Evolutionary conservation across 2,888 invertebrate genomes (phyloP), one percentile per base, ranked within the genome.

Genomic region (Polydrusus cervinus): DNA sequence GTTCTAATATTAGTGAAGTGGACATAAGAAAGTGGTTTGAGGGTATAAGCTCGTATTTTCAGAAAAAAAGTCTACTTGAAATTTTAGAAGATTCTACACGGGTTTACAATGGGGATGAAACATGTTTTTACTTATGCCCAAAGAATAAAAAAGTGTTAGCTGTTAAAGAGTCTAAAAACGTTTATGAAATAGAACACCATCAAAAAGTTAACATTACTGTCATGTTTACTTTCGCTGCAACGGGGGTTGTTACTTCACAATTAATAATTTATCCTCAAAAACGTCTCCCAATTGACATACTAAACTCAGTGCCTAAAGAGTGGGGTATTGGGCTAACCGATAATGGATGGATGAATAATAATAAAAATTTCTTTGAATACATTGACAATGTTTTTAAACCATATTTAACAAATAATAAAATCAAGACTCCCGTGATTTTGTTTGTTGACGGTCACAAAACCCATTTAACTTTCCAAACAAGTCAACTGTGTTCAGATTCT

Each of bases 311-410:
- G 62, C 64, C 72, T 18, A 49, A 51, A 16, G 34, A 68, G 13
- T 78, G 79, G 78, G 78, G 76, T 25, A 65, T 74, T 49, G 78
- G 45, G 13, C 14, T 57, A 30, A 67, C 49, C 1, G 67, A 61
- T 49, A 60, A 67, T 40, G 73, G 73, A 45, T 73, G 66, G 61
- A 67, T 67, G 73, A n/a, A n/a, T n/a, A 85, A 83, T 30, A 65
- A 78, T 0, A 85, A 85, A 43, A 45, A 85, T 11, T 87, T 87
- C 75, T 82, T 80, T 67, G 84, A 86, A n/a, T n/a, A n/a, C n/a
- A n/a, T n/a, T n/a, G 64, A 38, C 0, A 76, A 76, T 55, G 53
- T 76, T 18, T 86, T 75, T 68, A 85, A 10, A 84, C 85, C 77
- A 81, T 85, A 49, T 84, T 71, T 85, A 74, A 80, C 82, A 9